Evolutionary conservation across 2,113 vertebrate species (phyloP).

Genomic region (Bufo bufo): DNA sequence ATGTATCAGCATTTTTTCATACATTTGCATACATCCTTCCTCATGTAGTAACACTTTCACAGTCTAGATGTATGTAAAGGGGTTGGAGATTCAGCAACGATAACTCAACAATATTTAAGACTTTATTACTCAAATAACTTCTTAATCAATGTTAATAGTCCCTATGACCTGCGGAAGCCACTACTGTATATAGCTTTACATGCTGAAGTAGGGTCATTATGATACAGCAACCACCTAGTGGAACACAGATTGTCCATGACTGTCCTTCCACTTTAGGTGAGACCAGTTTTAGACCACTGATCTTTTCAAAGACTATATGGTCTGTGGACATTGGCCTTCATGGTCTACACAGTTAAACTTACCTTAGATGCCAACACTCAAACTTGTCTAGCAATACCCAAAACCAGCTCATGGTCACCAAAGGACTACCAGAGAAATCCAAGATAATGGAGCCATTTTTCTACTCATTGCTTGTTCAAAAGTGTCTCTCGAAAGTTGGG

Average conservation of each 20-base stretch:
- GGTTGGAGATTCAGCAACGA: background rate
- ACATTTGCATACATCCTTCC: constrained; percentile 39
- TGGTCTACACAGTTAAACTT: background rate
- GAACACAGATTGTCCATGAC: background rate
- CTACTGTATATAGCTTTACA: background rate
- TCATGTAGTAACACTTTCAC: background rate
- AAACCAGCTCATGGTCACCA: background rate
- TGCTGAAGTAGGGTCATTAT: background rate
- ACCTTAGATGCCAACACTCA: background rate
- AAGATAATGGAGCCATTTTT: background rate
- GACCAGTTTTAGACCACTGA: background rate
- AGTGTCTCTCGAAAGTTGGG: background rate
- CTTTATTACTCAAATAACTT: background rate
- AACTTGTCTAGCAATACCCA: background rate
- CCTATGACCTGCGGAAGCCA: background rate
- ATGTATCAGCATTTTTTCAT: constrained; percentile 2
- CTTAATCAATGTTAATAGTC: too few species aligned
- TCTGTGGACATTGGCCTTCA: background rate
- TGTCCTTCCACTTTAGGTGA: background rate
- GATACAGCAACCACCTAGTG: background rate
- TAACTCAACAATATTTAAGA: background rate
- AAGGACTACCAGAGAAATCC: background rate
- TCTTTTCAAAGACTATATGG: background rate
- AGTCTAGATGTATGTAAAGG: background rate
- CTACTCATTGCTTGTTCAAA: background rate